Base-by-base conservation (phyloP, 2,797 vertebrate genomes). In the Garrulus glandarius region DNA sequence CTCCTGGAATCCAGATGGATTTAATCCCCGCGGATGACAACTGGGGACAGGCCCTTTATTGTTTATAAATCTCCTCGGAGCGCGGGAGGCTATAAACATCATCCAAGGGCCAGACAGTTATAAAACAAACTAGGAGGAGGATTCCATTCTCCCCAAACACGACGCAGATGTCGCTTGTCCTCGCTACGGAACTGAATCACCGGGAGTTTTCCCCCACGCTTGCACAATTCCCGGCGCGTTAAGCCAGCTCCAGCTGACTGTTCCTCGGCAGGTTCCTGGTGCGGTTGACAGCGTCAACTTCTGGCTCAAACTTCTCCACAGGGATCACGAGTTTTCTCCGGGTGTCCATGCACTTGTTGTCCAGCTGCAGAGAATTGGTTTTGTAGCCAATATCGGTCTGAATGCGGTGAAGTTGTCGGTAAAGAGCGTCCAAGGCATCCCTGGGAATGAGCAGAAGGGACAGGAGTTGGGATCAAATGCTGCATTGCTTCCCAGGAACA, bases 331-430 rank as follows among this genome's bases (percentile, higher is more conserved):
- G 97, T 84, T 98, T 98, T 63, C 68, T 96, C 10, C 98, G 95
- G 32, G 41, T 86, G 39, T 98, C 98, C 97, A 97, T 43, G 80
- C 98, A 98, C 88, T 98, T 98, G 79, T 97, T 97, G 93, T 98
- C 98, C 86, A 98, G 64, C 52, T 95, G 41, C 89, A 98, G 95
- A 68, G 98, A 98, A 55, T 95, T 97, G 61, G 95, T 84, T 87
- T 98, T 98, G 96, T 92, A 97, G 65, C 91, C 74, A 2, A 93
- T 96, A 59, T 98, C 98, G 6, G 96, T 96, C 94, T 96, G 97
- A 79, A 98, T 92, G 84, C 92, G 95, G 81, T 98, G 96, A 65
- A 98, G 97, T 22, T 98, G 98, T 63, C 98, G 97, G 85, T 95
- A 84, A 32, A 98, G 96, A 37, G 96, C 94, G 0, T 98, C 96